Conservation (phyloP, 2,888 invertebrate species). For the Sphaeridia pumilis region DNA sequence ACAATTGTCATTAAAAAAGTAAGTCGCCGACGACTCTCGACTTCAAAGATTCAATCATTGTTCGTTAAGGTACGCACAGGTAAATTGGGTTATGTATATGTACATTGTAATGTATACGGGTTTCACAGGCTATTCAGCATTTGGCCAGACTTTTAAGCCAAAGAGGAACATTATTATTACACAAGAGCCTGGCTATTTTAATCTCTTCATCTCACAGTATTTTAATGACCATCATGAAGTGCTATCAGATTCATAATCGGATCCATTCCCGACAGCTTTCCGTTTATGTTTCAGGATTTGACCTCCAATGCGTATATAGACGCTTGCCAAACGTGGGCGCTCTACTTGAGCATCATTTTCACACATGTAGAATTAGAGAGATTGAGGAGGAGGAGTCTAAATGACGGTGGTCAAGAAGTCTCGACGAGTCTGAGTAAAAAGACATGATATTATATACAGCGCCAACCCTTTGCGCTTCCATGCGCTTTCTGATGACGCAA, state of each 20-base stretch:
- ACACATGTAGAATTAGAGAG: background rate
- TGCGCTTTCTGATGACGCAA: background rate
- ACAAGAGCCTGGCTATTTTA: background rate
- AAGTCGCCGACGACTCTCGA: too few relatives aligned
- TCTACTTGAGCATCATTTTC: background rate
- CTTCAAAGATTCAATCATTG: too few relatives aligned
- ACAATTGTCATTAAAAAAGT: too few relatives aligned
- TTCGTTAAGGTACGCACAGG: too few relatives aligned
- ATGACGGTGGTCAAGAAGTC: background rate
- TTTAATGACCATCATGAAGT: conserved; percentile 4
- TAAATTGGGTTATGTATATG: too few relatives aligned
- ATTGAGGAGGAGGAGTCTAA: background rate
- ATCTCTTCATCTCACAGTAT: background rate
- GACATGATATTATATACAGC: background rate
- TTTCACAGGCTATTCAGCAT: too few relatives aligned
- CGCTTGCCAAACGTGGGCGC: background rate
- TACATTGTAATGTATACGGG: too few relatives aligned
- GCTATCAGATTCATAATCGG: background rate
- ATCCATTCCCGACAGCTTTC: background rate
- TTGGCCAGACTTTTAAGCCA: background rate
- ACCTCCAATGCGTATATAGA: background rate
- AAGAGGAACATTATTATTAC: background rate
- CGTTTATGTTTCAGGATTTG: conserved; percentile 2
- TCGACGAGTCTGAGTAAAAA: background rate
- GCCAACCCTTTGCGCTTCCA: background rate